Evolutionary conservation across 2,113 vertebrate genomes (phyloP).

Genomic region (human (Homo sapiens)): GRCh38 chr1:119806001-119806500

Average conservation of each 20-base stretch:
- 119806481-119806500: background rate
- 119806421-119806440: background rate
- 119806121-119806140: no score
- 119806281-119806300: background rate
- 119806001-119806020: no score
- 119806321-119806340: background rate
- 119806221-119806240: fast-evolving
- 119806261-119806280: background rate
- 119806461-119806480: background rate
- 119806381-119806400: background rate
- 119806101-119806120: no score
- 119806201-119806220: no score
- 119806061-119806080: no score
- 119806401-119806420: background rate
- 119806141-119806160: no score
- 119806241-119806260: background rate
- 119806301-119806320: background rate
- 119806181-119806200: no score
- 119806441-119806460: background rate
- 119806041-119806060: no score
- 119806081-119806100: no score
- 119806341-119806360: background rate
- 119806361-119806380: background rate
- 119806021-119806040: no score
- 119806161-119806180: no score